phyloP scores from a whole-genome alignment of 2,797 vertebrate genomes.

The Petrocephalus sullivani region DNA sequence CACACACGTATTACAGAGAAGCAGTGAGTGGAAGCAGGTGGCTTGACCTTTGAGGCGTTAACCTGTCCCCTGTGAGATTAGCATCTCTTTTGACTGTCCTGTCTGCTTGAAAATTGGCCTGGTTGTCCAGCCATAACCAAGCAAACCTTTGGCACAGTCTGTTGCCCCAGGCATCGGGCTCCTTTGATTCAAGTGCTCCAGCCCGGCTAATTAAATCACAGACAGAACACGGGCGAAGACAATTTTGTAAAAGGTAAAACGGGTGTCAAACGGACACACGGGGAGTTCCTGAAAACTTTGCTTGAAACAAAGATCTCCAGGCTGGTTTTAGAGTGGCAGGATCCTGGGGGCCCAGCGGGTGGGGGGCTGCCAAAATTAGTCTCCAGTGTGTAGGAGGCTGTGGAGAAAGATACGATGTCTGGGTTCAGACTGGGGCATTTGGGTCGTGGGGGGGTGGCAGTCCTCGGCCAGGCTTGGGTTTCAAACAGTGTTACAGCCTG shows the following conservation, averaged over 20 bases:
- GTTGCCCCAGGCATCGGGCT: neutral
- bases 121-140: constrained; percentile 37
- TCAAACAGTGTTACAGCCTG: constrained; percentile 11
- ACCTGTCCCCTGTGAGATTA: neutral
- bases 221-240: neutral
- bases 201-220: constrained; percentile 18
- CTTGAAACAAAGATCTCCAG: constrained; percentile 46
- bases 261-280: constrained; percentile 26
- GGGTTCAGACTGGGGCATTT: constrained; percentile 30
- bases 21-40: neutral
- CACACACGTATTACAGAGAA: neutral
- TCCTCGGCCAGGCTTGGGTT: neutral
- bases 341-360: constrained; percentile 31
- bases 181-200: neutral
- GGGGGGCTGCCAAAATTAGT: constrained; percentile 30
- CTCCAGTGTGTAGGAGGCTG: constrained; percentile 24
- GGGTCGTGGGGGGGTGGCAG: neutral
- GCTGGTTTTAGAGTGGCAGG: constrained; percentile 40
- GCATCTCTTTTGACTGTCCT: constrained; percentile 10
- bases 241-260: constrained; percentile 22
- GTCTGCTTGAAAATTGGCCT: constrained; percentile 31
- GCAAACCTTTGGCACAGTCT: neutral
- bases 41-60: neutral
- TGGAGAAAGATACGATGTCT: constrained; percentile 25
- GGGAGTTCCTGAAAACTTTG: constrained; percentile 33